Conservation (phyloP, 2,888 invertebrate genomes). For the Pocota personata region DNA sequence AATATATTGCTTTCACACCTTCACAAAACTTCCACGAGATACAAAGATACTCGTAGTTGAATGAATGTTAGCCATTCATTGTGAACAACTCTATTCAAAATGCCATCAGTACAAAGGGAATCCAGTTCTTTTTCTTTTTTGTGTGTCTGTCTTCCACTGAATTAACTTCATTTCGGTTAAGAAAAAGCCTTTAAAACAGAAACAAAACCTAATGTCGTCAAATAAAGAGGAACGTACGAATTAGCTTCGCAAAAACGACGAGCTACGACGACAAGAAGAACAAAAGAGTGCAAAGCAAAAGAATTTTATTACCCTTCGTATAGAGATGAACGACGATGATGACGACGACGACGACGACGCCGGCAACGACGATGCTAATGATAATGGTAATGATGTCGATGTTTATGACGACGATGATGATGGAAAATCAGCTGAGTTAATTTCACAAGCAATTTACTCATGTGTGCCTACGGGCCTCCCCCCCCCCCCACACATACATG, state of each 20-base stretch:
- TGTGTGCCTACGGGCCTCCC: conserved; percentile 11
- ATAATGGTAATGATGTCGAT: conserved; percentile 52
- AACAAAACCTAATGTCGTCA: conserved; percentile 19
- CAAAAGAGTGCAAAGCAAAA: neutral
- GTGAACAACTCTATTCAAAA: conserved; percentile 2
- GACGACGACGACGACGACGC: neutral
- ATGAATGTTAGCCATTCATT: neutral
- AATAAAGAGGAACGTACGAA: conserved; percentile 30
- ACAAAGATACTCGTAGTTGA: neutral
- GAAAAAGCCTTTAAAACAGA: neutral
- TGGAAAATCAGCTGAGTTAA: conserved; percentile 64
- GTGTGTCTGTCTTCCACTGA: neutral
- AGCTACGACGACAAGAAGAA: neutral
- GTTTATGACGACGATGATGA: conserved; percentile 28
- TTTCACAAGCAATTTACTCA: conserved; percentile 57
- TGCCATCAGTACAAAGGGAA: neutral
- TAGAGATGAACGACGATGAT: neutral
- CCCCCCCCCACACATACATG: neutral
- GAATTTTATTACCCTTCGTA: conserved; percentile 24
- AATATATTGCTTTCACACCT: neutral
- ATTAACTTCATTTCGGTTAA: neutral
- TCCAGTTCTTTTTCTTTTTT: neutral
- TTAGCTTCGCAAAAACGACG: conserved; percentile 11
- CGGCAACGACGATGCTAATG: conserved; percentile 51
- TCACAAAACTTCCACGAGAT: neutral